phyloP scores from a whole-genome alignment of 1,140 invertebrate species.

The Acromyrmex charruanus region DNA sequence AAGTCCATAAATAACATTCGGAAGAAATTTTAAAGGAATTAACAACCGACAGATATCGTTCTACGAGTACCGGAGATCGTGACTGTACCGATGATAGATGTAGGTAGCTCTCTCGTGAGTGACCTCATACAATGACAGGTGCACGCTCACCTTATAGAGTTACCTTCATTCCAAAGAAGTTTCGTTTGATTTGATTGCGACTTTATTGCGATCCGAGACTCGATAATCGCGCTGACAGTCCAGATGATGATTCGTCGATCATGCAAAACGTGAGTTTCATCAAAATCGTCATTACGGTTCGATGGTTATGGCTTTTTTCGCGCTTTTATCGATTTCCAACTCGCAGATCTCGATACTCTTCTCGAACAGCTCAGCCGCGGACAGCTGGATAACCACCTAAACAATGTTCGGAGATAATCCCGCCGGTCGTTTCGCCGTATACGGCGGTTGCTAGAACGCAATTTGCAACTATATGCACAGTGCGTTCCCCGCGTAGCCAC shows the following conservation, averaged over 20 bases:
- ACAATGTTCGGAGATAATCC: constrained; percentile 64
- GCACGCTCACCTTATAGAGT: constrained; percentile 45
- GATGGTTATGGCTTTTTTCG: constrained; percentile 54
- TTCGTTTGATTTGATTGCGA: constrained; percentile 30
- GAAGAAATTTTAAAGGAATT: constrained; percentile 32
- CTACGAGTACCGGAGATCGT: constrained; percentile 8
- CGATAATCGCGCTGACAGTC: constrained; percentile 37
- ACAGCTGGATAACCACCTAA: constrained; percentile 45
- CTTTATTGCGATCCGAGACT: constrained; percentile 43
- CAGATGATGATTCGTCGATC: constrained; percentile 38
- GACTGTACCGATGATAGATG: constrained; percentile 40
- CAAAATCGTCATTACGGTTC: constrained; percentile 24
- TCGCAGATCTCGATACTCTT: constrained; percentile 23
- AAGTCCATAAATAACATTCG: constrained; percentile 35
- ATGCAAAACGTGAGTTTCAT: constrained; percentile 52
- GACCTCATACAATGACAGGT: constrained; percentile 67
- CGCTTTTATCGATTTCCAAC: constrained; percentile 35
- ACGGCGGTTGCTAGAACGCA: constrained; percentile 39
- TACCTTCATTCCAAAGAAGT: constrained; percentile 20
- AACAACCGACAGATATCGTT: constrained; percentile 8
- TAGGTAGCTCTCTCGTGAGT: constrained; percentile 72
- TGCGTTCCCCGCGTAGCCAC: constrained; percentile 32
- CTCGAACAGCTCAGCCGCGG: constrained; percentile 6
- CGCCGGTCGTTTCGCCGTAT: constrained; percentile 48
- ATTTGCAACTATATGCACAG: constrained; percentile 60